phyloP scores from a whole-genome alignment of 2,113 vertebrate genomes.

The Syngnathus floridae region DNA sequence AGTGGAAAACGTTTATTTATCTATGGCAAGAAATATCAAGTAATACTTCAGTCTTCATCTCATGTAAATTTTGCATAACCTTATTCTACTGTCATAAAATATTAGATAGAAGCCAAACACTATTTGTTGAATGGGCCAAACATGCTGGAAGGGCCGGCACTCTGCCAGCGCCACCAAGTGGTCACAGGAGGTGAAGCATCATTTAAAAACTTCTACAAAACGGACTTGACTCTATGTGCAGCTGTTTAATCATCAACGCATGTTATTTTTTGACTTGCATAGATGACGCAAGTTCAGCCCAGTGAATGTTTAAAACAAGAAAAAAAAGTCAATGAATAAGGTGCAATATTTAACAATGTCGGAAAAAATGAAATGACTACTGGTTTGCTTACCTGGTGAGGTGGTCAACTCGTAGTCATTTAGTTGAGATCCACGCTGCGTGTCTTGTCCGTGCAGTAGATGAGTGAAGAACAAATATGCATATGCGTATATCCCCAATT shows the following conservation, averaged over 20 bases:
- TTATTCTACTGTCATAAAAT: constrained; percentile 7
- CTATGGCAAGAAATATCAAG: neutral
- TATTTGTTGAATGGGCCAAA: constrained; percentile 3
- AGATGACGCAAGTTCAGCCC: neutral
- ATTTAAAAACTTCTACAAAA: constrained; percentile 37
- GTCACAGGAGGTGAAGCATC: constrained; percentile 18
- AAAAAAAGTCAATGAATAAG: neutral
- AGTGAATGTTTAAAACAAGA: neutral
- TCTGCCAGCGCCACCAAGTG: constrained; percentile 71
- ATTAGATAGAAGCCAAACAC: constrained; percentile 10
- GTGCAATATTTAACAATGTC: neutral
- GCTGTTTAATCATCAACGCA: neutral
- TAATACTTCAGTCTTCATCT: neutral
- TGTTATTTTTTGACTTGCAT: neutral
- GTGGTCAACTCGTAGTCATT: constrained; percentile 65
- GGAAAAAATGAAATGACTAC: neutral
- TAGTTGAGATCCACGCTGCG: constrained; percentile 51
- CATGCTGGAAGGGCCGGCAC: constrained; percentile 26
- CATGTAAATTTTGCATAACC: neutral
- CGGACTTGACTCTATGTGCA: constrained; percentile 14
- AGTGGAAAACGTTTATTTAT: neutral
- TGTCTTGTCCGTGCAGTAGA: constrained; percentile 48
- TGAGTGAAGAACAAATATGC: constrained; percentile 18
- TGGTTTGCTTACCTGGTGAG: constrained; percentile 63
- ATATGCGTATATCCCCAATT: constrained; percentile 51